phyloP scores from a whole-genome alignment of 1,140 invertebrate species.

The Maniola jurtina region DNA sequence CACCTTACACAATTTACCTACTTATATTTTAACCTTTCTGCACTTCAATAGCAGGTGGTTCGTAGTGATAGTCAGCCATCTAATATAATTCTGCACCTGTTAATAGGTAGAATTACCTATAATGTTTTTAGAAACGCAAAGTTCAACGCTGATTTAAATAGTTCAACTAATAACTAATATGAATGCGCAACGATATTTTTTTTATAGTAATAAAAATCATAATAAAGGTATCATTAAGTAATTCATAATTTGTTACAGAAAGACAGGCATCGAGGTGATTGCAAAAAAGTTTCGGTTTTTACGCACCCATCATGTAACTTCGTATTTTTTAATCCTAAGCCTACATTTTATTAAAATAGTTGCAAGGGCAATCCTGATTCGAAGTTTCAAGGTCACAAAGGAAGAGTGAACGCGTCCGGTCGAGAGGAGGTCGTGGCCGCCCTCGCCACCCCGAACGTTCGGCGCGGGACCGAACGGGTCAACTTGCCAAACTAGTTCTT shows the following conservation, averaged over 20 bases:
- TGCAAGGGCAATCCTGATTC: slow-evolving; percentile 33
- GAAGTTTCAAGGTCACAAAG: slow-evolving; percentile 56
- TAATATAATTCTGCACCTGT: slow-evolving; percentile 13
- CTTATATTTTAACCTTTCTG: slow-evolving; percentile 35
- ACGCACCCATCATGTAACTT: background rate
- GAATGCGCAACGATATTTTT: too few relatives aligned
- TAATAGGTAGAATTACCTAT: background rate
- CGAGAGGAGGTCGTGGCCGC: slow-evolving; percentile 58
- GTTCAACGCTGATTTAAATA: background rate
- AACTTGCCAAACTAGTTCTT: slow-evolving; percentile 63
- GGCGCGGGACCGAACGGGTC: slow-evolving; percentile 42
- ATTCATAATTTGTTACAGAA: too few relatives aligned
- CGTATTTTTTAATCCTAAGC: background rate
- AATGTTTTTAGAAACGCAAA: background rate
- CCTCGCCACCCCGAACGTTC: slow-evolving; percentile 41
- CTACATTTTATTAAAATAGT: background rate
- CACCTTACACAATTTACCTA: slow-evolving; percentile 28
- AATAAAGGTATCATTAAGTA: too few relatives aligned
- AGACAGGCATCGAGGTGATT: too few relatives aligned
- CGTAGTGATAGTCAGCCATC: slow-evolving; percentile 12
- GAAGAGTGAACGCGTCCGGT: slow-evolving; percentile 58
- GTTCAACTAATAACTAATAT: too few relatives aligned
- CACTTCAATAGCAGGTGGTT: slow-evolving; percentile 31
- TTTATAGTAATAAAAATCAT: too few relatives aligned
- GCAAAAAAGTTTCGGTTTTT: too few relatives aligned